Percentiles rank a stretch among this genome's conserved stretches.
phyloP scores from a whole-genome alignment of 1,140 invertebrate species.

The Drosophila paulistorum region DNA sequence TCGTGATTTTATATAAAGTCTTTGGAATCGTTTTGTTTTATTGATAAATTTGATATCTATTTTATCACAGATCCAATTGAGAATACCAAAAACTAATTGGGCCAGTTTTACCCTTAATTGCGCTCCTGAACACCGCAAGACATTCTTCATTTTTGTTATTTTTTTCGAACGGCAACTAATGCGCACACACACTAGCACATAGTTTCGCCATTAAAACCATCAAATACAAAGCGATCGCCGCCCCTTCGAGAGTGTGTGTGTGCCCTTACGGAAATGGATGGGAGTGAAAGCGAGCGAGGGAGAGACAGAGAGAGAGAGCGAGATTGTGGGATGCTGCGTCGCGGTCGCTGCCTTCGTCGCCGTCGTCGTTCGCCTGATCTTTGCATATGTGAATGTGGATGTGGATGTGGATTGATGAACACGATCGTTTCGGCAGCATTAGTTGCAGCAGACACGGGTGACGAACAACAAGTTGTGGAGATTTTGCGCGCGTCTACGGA shows the following conservation, averaged over 20 bases:
- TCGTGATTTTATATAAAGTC: no score
- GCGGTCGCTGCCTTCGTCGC: slow-evolving; percentile 32
- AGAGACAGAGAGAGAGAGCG: slow-evolving; percentile 34
- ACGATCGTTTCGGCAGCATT: slow-evolving; percentile 52
- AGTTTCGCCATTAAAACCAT: slow-evolving; percentile 75
- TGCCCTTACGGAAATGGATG: neutral
- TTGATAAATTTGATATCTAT: no score
- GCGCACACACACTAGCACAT: slow-evolving; percentile 39
- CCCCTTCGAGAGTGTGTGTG: slow-evolving; percentile 44
- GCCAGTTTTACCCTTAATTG: neutral
- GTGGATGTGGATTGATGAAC: slow-evolving; percentile 48
- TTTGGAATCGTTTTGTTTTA: no score
- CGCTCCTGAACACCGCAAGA: slow-evolving; percentile 57
- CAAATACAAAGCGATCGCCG: slow-evolving; percentile 71
- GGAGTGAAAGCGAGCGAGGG: slow-evolving; percentile 19
- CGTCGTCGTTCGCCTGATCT: slow-evolving; percentile 29
- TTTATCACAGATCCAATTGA: no score
- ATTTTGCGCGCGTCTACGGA: slow-evolving; percentile 47
- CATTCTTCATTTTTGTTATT: slow-evolving; percentile 78
- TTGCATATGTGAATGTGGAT: slow-evolving; percentile 30
- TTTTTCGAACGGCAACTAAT: slow-evolving; percentile 38
- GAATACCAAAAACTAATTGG: neutral
- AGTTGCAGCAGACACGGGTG: slow-evolving; percentile 81
- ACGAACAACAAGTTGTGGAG: slow-evolving; percentile 76
- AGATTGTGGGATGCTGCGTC: slow-evolving; percentile 66